Evolutionary conservation across 1,140 invertebrate genomes (phyloP), one percentile per base, ranked within the genome.

Genomic region (Eurosta solidaginis): DNA sequence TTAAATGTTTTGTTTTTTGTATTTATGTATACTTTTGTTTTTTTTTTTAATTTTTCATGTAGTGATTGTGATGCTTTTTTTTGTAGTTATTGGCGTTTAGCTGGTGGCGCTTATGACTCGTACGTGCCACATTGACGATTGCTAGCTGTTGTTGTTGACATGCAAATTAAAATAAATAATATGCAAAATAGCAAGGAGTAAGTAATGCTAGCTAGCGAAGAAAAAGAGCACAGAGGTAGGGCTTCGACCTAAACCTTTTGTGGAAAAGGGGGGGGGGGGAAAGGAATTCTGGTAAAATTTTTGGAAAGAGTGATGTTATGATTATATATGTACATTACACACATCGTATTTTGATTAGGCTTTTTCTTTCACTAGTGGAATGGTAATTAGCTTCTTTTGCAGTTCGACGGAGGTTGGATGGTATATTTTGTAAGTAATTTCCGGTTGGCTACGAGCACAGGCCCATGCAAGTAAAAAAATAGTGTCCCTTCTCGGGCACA

Each of bases 151-250:
- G 33, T 68, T 68, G 59, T 68, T 68, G 59, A 68, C 59, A 68
- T 68, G 59, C 59, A 68, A 68, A 68, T 68, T 68, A 68, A 68
- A 68, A 68, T n/a, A n/a, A n/a, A n/a, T 75, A 75, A 49, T 75
- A 50, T 50, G 74, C 42, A 68, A 85, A 83, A 84, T 85, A 82
- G 83, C 82, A 78, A 84, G 44, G 17, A 17, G 17, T 52, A n/a
- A 52, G 17, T 52, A n/a, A 9, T 50, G 45, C 27, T 75, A 47
- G 49, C 40, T 20, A 59, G 33, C 29, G 54, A 40, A 9, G 33
- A 40, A 68, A 68, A 29, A 68, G 9, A 40, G 27, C 36, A 68
- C 20, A n/a, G 33, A 40, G 59, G 22, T 20, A 68, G 20, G 40
- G 40, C 14, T 7, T 33, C 4, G 10, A 40, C 10, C 17, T 59